Evolutionary conservation across 1,140 invertebrate genomes (phyloP).

Genomic region (Thalassaphorura encarpata): DNA sequence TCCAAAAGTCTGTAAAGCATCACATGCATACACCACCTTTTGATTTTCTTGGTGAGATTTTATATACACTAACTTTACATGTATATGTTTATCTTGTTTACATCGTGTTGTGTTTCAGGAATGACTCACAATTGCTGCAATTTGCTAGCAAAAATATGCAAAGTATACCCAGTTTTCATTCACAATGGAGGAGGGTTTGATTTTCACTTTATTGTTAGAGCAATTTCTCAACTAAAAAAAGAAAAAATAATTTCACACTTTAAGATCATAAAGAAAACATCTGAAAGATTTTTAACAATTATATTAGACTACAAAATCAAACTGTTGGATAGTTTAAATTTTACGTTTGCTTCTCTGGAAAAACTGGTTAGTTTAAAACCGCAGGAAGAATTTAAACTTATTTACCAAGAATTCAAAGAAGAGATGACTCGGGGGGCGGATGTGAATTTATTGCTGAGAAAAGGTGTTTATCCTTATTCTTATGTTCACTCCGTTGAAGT

Average conservation of each 20-base stretch:
- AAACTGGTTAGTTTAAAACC: not conserved
- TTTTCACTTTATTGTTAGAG: slow-evolving; percentile 6
- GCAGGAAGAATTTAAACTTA: not conserved
- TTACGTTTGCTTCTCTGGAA: slow-evolving; percentile 2
- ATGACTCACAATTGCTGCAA: slow-evolving; percentile 4
- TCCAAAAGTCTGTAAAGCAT: too few relatives aligned
- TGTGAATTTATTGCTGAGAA: not conserved
- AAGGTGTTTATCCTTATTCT: slow-evolving; percentile 5
- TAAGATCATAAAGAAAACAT: slow-evolving; percentile 1
- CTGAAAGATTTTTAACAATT: slow-evolving; percentile 11
- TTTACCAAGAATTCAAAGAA: not conserved
- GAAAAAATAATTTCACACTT: not conserved
- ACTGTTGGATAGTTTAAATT: slow-evolving; percentile 5
- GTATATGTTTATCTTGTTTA: too few relatives aligned
- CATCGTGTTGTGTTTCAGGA: too few relatives aligned
- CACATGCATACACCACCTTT: too few relatives aligned
- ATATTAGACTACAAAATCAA: not conserved
- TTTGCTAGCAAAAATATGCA: not conserved
- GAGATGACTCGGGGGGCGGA: not conserved
- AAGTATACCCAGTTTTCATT: not conserved
- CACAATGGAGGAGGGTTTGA: slow-evolving; percentile 7
- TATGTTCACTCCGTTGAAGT: not conserved
- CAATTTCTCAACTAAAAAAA: not conserved
- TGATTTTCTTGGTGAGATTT: too few relatives aligned
- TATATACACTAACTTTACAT: too few relatives aligned